Base-by-base conservation (phyloP, 2,888 invertebrate species). In the Falcaria lacertinaria region DNA sequence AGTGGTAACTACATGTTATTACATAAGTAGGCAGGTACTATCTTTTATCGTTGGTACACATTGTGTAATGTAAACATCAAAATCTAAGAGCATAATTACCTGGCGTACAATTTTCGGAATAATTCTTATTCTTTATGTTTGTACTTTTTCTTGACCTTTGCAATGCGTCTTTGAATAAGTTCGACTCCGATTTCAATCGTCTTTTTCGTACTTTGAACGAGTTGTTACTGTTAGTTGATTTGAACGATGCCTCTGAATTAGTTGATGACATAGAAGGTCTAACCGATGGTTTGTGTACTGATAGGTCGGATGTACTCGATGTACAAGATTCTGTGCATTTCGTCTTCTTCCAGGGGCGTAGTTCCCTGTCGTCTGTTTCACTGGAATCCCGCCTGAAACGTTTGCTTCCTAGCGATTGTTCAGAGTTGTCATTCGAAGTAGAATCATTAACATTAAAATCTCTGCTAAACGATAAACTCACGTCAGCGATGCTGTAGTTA, bases 201-300 rank as follows among this genome's bases (percentile, higher is more conserved):
- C 83, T 80, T 54, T 85, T 88, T 28, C 77, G 74, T 16, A 80
- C 65, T 71, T 82, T 87, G 34, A 59, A 80, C 1, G 86, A 81
- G 47, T 72, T 70, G 46, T 77, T 84, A 44, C 82, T 88, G 44
- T 72, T 77, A 14, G 81, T 58, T 1, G 88, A 88, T 58, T 87
- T 89, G 52, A 87, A 89, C 1, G 88, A 89, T 22, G 60, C 54
- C 15, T 85, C 85, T 3, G 85, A 85, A 41, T 69, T 68, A 38
- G 86, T 83, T 13, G 79, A 79, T 15, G 72, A 68, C 6, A 52
- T 43, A n/a, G 65, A 63, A 25, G 55, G 52, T n/a, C 44, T 57
- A 22, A 57, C 17, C 4, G 58, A 47, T 15, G 48, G 25, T 39
- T 67, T 74, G 35, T 57, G 50, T 4, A 80, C 78, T 3, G 58